Evolutionary conservation across 2,797 vertebrate genomes (phyloP).

Genomic region (Neomorphus geoffroyi): DNA sequence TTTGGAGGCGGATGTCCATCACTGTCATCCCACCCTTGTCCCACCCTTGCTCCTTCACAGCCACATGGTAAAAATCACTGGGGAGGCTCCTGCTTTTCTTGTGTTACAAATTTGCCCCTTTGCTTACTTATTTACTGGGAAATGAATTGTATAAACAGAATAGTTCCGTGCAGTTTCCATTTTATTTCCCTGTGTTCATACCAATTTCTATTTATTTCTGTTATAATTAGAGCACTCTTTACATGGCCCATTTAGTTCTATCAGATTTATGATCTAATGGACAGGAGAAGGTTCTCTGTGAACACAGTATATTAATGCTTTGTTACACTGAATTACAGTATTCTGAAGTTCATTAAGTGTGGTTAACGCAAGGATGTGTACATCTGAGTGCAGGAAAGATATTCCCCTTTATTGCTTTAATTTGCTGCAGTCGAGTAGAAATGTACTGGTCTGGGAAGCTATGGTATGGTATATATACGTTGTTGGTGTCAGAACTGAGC

Average conservation of each 20-base stretch:
- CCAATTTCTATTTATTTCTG: constrained; percentile 16
- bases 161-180: not conserved
- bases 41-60: not conserved
- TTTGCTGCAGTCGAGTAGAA: constrained; percentile 16
- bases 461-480: not conserved
- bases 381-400: not conserved
- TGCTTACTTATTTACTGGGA: constrained; percentile 13
- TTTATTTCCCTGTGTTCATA: constrained; percentile 36
- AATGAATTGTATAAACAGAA: constrained; percentile 18
- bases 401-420: not conserved
- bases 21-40: not conserved
- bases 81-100: constrained; percentile 3
- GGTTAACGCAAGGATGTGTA: not conserved
- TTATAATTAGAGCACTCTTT: not conserved
- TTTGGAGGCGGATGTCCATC: not conserved
- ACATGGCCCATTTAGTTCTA: not conserved
- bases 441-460: not conserved
- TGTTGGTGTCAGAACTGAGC: not conserved
- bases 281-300: not conserved
- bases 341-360: constrained; percentile 27
- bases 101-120: not conserved
- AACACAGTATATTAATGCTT: not conserved
- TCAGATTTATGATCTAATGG: constrained; percentile 11
- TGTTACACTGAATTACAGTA: not conserved
- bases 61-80: not conserved